Conservation (phyloP, 1,140 invertebrate species). For the Pogonus chalceus region DNA sequence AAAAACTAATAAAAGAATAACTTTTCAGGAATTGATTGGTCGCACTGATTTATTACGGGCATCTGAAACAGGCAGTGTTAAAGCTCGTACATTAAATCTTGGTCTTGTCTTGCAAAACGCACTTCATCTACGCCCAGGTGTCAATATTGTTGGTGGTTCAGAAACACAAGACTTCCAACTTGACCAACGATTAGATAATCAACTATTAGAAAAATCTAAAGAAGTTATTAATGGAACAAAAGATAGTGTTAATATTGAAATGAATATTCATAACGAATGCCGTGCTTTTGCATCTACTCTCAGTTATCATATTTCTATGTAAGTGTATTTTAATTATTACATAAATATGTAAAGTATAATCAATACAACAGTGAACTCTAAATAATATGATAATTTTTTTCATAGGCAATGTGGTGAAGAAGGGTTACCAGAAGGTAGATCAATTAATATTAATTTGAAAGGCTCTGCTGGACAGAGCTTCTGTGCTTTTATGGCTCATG, state of each 20-base stretch:
- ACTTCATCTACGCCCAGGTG: slow-evolving; percentile 74
- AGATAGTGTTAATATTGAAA: slow-evolving; percentile 58
- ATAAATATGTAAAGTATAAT: background rate
- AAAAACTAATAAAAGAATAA: slow-evolving; percentile 6
- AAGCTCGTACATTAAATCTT: slow-evolving; percentile 80
- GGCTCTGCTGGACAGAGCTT: slow-evolving; percentile 99
- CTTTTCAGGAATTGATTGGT: slow-evolving; percentile 77
- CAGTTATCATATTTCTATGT: slow-evolving; percentile 90
- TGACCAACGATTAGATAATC: slow-evolving; percentile 79
- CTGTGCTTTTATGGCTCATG: slow-evolving; percentile 92
- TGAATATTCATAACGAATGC: slow-evolving; percentile 84
- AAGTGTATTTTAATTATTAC: slow-evolving; percentile 30
- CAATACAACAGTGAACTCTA: slow-evolving; percentile 9
- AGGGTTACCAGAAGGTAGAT: slow-evolving; percentile 71
- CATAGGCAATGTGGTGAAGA: slow-evolving; percentile 76
- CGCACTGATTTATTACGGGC: slow-evolving; percentile 81
- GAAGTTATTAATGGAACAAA: slow-evolving; percentile 64
- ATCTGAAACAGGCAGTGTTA: slow-evolving; percentile 48
- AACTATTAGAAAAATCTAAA: slow-evolving; percentile 63
- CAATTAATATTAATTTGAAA: slow-evolving; percentile 75
- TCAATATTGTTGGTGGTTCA: slow-evolving; percentile 85
- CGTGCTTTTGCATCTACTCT: slow-evolving; percentile 88
- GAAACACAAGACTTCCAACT: slow-evolving; percentile 82
- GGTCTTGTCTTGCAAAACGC: slow-evolving; percentile 81
- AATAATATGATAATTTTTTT: slow-evolving; percentile 15